Evolutionary conservation across 35 echinoderm and acorn worm species (phyloP), one percentile per base, ranked within the genome.

Genomic region (Nesometra sesokonis): DNA sequence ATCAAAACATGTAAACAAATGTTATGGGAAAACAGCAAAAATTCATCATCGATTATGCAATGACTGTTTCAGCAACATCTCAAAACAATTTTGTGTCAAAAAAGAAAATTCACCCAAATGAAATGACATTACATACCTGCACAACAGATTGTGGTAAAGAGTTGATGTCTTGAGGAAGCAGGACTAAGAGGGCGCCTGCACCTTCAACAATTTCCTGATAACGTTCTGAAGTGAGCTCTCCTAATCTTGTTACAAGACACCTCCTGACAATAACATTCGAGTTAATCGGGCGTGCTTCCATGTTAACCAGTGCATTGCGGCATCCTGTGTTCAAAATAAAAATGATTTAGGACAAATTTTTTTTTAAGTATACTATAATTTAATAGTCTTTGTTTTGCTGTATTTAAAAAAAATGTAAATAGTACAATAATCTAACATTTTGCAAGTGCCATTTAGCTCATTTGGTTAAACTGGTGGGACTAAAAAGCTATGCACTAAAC

Each of bases 281-380:
- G 47, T 84, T 79, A 38, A 99, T 88, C 11, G 96, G 96, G 0
- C 92, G 83, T 36, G 96, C 96, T 89, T 99, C 96, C 93, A 99
- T 91, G 90, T 99, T 99, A n/a, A 99, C 90, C 34, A 99, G 52
- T 15, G 96, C 90, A 89, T 93, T 99, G 31, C 96, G 87, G 35
- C 96, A 94, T 37, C 96, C 96, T 98, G 85, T n/a, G n/a, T n/a
- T n/a, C n/a, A 82, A 77, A 43, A 34, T 7, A 43, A 43, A 7
- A 43, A 43, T 43, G 38, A 43, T 7, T 43, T 43, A 7, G n/a
- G 15, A 43, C 38, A 43, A 43, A 43, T 43, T 4, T 43, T 43
- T 43, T n/a, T n/a, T n/a, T n/a, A n/a, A n/a, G n/a, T 84, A 43
- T 84, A 84, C 19, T 38, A 27, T 39, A 23, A 15, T 15, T 46